Conservation (phyloP, 1,140 invertebrate species). For the Panagrolaimus sp. region DNA sequence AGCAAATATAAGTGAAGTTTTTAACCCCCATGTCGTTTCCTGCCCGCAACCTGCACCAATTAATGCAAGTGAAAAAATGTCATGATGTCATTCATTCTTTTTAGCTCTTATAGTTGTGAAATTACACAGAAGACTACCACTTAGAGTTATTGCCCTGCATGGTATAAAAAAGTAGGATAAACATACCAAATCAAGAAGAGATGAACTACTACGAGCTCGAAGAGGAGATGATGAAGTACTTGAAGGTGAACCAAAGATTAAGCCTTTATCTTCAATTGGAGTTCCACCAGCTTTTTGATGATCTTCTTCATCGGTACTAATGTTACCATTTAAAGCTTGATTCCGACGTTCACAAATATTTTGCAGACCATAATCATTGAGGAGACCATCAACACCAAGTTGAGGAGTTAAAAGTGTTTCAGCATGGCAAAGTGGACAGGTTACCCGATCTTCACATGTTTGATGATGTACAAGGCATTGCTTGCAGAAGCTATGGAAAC, state of each 20-base stretch:
- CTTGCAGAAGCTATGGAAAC: conserved; percentile 91
- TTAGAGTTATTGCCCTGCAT: neutral
- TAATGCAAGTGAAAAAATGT: no score
- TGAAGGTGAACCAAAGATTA: conserved; percentile 37
- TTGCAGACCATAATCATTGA: conserved; percentile 53
- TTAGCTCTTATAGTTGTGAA: neutral
- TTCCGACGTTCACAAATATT: conserved; percentile 26
- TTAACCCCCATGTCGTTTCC: no score
- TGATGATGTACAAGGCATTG: conserved; percentile 83
- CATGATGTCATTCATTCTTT: no score
- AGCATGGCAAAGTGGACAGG: conserved; percentile 49
- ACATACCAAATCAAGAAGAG: no score
- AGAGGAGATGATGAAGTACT: conserved; percentile 38
- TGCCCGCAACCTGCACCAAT: no score
- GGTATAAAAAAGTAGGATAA: no score
- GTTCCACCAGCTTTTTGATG: neutral
- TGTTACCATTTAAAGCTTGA: neutral
- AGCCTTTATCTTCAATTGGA: conserved; percentile 36
- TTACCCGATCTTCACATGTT: conserved; percentile 58
- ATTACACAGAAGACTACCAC: neutral
- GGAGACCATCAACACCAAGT: conserved; percentile 52
- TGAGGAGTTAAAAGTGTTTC: conserved; percentile 52
- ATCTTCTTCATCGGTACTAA: conserved; percentile 7
- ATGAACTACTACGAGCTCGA: conserved; percentile 18
- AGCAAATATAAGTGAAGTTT: no score